A percentile compares a stretch with the other conserved stretches of the same genome.
Conservation (phyloP, 2,797 vertebrate genomes). For the Channa striata region DNA sequence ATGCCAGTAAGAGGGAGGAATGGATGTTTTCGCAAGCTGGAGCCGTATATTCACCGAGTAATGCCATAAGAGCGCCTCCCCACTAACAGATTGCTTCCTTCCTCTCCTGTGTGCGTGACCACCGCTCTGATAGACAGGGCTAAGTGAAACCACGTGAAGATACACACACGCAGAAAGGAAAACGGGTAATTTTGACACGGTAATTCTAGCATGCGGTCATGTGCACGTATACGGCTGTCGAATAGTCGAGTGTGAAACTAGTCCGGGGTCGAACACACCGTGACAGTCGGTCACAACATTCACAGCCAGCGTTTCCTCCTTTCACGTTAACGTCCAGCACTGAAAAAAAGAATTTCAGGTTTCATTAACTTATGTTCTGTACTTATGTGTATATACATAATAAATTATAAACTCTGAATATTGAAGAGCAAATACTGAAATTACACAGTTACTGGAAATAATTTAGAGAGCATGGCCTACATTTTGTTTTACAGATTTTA, state of each 20-base stretch:
- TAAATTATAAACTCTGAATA: no score
- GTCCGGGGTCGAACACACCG: slow-evolving; percentile 17
- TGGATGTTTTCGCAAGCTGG: slow-evolving; percentile 40
- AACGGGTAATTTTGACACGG: slow-evolving; percentile 10
- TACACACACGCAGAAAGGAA: slow-evolving; percentile 13
- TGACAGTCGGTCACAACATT: slow-evolving; percentile 4
- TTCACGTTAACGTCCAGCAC: neutral
- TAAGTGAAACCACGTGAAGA: slow-evolving; percentile 9
- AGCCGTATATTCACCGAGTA: slow-evolving; percentile 27
- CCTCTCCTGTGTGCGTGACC: slow-evolving; percentile 36
- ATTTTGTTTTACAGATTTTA: no score
- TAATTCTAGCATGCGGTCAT: slow-evolving; percentile 25
- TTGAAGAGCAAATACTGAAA: no score
- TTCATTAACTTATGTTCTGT: no score
- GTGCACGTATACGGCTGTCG: slow-evolving; percentile 5
- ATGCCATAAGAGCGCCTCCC: slow-evolving; percentile 25
- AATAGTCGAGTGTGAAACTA: neutral
- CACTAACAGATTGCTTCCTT: slow-evolving; percentile 59
- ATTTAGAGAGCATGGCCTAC: no score
- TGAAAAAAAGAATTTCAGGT: no score
- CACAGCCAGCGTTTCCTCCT: slow-evolving; percentile 4
- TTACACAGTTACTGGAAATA: no score
- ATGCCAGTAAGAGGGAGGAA: slow-evolving; percentile 24
- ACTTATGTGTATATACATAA: no score
- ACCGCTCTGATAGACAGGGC: slow-evolving; percentile 2